Conservation (phyloP, 2,113 vertebrate species). For the Pygoscelis adeliae region DNA sequence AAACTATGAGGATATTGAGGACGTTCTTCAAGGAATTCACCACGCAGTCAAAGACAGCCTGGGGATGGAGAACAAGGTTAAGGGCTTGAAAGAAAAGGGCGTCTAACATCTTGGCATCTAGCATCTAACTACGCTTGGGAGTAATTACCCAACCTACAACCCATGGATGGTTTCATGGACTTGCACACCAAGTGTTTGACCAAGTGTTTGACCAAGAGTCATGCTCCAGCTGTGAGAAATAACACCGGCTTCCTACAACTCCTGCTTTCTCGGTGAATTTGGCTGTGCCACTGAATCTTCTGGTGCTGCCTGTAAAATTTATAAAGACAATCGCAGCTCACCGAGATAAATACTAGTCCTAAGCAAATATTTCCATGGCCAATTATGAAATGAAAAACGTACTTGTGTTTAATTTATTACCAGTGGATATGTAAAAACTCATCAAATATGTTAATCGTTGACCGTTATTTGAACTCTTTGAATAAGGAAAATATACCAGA, state of each 20-base stretch:
- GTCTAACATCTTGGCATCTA: background rate
- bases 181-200: background rate
- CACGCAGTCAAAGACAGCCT: slow-evolving; percentile 98
- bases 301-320: background rate
- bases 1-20: slow-evolving; percentile 95
- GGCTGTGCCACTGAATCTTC: background rate
- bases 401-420: background rate
- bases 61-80: background rate
- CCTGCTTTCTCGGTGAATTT: background rate
- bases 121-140: too few relatives aligned
- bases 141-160: background rate
- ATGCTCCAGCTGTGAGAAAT: background rate
- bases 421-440: background rate
- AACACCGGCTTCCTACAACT: background rate
- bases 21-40: slow-evolving; percentile 97
- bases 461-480: background rate
- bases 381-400: background rate
- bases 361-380: background rate
- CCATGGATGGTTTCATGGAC: background rate
- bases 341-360: background rate
- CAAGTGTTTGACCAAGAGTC: background rate
- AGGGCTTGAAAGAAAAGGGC: background rate
- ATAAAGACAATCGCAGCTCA: background rate
- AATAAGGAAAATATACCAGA: background rate
- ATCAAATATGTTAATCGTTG: background rate